These are phyloP conservation scores for Ascaphus truei DNA, from an alignment of 2,113 vertebrate genomes.

Conservation along the genomic window DNA sequence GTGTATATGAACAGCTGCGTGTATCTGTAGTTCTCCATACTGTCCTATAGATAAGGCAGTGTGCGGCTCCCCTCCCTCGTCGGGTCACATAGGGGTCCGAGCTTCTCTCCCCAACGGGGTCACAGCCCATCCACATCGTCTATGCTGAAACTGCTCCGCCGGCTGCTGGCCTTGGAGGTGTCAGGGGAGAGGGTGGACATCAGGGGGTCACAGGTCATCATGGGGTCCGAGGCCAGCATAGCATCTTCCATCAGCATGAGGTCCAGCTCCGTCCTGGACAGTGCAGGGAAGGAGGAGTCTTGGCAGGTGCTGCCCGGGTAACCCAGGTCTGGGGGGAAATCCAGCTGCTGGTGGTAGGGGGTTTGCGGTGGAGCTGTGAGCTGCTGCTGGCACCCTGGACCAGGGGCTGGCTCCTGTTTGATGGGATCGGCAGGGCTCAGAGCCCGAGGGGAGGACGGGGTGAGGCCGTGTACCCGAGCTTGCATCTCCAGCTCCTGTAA, in stretches of 20 bases:
- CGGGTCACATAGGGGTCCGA: neutral
- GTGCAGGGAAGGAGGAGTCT: slow-evolving; percentile 66
- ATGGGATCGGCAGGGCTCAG: slow-evolving; percentile 77
- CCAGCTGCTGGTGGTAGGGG: slow-evolving; percentile 73
- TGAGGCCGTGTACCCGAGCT: slow-evolving; percentile 83
- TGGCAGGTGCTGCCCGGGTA: slow-evolving; percentile 73
- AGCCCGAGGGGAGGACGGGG: slow-evolving; percentile 76
- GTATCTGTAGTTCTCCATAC: neutral
- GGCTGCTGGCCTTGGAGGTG: slow-evolving; percentile 91
- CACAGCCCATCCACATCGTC: slow-evolving; percentile 92
- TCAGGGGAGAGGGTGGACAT: slow-evolving; percentile 91
- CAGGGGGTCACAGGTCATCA: slow-evolving; percentile 81
- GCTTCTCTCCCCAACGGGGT: slow-evolving; percentile 39
- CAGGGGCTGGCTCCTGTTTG: slow-evolving; percentile 79
- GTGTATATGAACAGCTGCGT: neutral
- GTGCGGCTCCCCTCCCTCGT: slow-evolving; percentile 21
- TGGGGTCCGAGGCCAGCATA: slow-evolving; percentile 67
- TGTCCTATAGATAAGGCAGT: slow-evolving; percentile 23
- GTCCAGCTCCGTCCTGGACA: slow-evolving; percentile 83
- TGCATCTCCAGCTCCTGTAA: slow-evolving; percentile 95
- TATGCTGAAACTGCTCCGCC: slow-evolving; percentile 96
- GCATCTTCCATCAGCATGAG: slow-evolving; percentile 93
- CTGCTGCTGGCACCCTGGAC: slow-evolving; percentile 62
- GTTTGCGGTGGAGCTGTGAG: slow-evolving; percentile 53
- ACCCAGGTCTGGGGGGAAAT: slow-evolving; percentile 83